These are phyloP conservation scores for Tortricodes alternella DNA, from an alignment of 2,888 invertebrate genomes.

Conservation along the genomic window DNA sequence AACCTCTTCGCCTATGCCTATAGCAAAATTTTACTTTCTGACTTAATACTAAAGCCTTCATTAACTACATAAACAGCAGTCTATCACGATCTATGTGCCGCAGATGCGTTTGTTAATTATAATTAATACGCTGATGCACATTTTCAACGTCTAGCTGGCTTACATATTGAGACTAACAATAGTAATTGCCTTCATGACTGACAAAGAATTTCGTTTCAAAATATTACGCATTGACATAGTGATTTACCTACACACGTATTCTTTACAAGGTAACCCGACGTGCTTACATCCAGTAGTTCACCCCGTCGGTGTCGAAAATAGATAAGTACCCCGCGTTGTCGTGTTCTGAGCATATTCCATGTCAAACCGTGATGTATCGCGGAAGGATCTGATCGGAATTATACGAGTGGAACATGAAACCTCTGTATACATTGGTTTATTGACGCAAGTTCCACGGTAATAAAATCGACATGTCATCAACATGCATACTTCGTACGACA, in stretches of 20 bases:
- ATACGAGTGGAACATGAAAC: constrained; percentile 75
- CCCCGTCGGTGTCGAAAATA: constrained; percentile 21
- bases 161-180: too few relatives aligned
- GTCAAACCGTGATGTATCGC: constrained; percentile 61
- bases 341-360: constrained; percentile 54
- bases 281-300: constrained; percentile 24
- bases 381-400: constrained; percentile 69
- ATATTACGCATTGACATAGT: too few relatives aligned
- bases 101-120: constrained; percentile 13
- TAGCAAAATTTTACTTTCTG: too few relatives aligned
- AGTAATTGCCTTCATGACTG: too few relatives aligned
- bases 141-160: constrained; percentile 5
- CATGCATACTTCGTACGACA: constrained; percentile 81
- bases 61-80: neutral
- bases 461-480: constrained; percentile 79
- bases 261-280: constrained; percentile 1
- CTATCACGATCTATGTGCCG: neutral
- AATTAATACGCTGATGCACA: constrained; percentile 21
- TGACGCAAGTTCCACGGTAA: constrained; percentile 79
- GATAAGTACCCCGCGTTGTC: constrained; percentile 30
- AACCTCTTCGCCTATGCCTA: too few relatives aligned
- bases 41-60: too few relatives aligned
- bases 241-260: neutral
- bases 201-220: too few relatives aligned
- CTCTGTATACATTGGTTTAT: constrained; percentile 77